Conservation (phyloP, 2,113 vertebrate species). For the Gambusia affinis region DNA sequence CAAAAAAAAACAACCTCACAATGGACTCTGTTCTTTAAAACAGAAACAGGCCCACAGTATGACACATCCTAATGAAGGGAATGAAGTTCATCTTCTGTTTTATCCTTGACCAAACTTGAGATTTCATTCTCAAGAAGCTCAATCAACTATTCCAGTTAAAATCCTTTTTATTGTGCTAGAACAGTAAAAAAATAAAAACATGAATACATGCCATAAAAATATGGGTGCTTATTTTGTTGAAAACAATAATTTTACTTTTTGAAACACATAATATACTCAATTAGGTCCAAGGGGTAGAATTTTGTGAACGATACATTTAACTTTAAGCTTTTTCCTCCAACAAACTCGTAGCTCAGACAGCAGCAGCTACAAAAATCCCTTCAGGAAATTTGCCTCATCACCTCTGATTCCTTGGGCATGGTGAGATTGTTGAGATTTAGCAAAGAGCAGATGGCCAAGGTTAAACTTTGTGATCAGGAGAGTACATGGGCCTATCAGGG, state of each 20-base stretch:
- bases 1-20: background rate
- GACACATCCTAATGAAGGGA: background rate
- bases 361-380: background rate
- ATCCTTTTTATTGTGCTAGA: too few relatives aligned
- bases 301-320: background rate
- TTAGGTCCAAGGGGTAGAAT: background rate
- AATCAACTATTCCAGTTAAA: too few relatives aligned
- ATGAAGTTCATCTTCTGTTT: too few relatives aligned
- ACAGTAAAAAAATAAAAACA: too few relatives aligned
- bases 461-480: constrained; percentile 41
- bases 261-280: background rate
- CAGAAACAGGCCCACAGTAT: background rate
- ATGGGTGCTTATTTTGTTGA: too few relatives aligned
- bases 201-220: too few relatives aligned
- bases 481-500: constrained; percentile 53
- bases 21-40: background rate
- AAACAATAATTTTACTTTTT: background rate
- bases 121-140: too few relatives aligned
- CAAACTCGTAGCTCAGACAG: background rate
- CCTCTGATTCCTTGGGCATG: constrained; percentile 28
- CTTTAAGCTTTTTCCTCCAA: background rate
- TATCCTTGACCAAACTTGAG: too few relatives aligned
- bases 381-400: constrained; percentile 16
- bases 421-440: constrained; percentile 18
- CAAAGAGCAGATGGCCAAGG: constrained; percentile 61